These are phyloP conservation scores for Alethe diademata DNA, from an alignment of 2,113 vertebrate species.

Conservation along the genomic window DNA sequence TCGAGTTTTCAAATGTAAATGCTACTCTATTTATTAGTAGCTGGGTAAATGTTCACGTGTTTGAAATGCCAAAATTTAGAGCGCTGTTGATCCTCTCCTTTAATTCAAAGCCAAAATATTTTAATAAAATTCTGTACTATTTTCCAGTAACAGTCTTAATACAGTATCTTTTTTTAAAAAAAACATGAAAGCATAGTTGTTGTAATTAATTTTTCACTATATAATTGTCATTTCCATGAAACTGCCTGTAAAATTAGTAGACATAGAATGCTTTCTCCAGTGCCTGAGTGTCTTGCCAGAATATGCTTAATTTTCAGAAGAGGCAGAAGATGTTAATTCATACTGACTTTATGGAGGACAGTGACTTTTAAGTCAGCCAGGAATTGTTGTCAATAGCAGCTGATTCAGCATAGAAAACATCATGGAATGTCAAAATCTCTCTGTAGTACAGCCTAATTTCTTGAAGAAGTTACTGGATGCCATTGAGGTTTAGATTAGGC, in stretches of 20 bases:
- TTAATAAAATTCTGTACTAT: neutral
- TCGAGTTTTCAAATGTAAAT: neutral
- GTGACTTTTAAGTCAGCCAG: neutral
- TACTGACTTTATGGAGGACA: neutral
- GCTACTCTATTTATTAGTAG: neutral
- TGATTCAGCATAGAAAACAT: neutral
- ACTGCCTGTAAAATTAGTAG: conserved; percentile 29
- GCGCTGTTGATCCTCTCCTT: neutral
- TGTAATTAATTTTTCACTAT: conserved; percentile 35
- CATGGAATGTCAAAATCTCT: neutral
- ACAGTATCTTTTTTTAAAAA: neutral
- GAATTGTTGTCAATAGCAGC: neutral
- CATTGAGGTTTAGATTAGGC: neutral
- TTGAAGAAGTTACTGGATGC: neutral
- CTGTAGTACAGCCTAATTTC: neutral
- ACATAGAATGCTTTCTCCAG: neutral
- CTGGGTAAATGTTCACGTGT: neutral
- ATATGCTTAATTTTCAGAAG: neutral
- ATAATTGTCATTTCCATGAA: conserved; percentile 25
- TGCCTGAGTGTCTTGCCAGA: neutral
- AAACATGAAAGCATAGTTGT: conserved; percentile 16
- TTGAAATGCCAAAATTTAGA: neutral
- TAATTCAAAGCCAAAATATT: conserved; percentile 9
- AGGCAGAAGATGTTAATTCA: neutral
- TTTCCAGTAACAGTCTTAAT: neutral